Conservation (phyloP, 2,797 vertebrate species). For the Epinephelus awoara region DNA sequence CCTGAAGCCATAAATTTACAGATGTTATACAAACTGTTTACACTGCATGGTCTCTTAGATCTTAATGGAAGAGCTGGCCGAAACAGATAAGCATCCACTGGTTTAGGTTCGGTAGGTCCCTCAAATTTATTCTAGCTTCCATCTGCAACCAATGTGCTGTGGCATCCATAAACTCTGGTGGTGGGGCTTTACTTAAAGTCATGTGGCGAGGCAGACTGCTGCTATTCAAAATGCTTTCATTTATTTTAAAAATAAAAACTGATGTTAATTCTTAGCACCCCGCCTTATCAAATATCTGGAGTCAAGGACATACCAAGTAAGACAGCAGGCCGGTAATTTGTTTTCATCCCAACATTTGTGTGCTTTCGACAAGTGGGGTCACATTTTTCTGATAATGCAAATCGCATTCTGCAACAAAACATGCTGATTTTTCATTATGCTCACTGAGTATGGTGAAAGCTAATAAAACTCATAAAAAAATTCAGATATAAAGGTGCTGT, state of each 20-base stretch:
- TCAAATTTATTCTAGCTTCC: constrained; percentile 34
- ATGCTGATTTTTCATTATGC: background rate
- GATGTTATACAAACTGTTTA: constrained; percentile 77
- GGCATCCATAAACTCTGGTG: constrained; percentile 30
- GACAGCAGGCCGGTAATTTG: background rate
- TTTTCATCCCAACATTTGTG: background rate
- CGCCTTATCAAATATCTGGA: background rate
- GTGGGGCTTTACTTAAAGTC: constrained; percentile 26
- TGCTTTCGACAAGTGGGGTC: background rate
- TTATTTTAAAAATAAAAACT: constrained; percentile 5
- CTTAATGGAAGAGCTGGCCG: constrained; percentile 45
- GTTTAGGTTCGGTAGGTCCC: constrained; percentile 31
- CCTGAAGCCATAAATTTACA: constrained; percentile 69
- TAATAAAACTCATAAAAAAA: constrained; percentile 8
- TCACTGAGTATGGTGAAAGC: background rate
- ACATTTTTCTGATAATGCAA: background rate
- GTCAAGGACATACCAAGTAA: background rate
- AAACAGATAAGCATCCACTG: constrained; percentile 59
- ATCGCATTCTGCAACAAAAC: background rate
- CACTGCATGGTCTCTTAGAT: constrained; percentile 48
- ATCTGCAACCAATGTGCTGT: constrained; percentile 57
- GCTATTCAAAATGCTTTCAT: background rate
- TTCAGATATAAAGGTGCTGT: constrained; percentile 9
- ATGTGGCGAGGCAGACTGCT: constrained; percentile 8
- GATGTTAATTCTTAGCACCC: constrained; percentile 1